Evolutionary conservation across 1,140 invertebrate genomes (phyloP).

Genomic region (Asbolus verrucosus): DNA sequence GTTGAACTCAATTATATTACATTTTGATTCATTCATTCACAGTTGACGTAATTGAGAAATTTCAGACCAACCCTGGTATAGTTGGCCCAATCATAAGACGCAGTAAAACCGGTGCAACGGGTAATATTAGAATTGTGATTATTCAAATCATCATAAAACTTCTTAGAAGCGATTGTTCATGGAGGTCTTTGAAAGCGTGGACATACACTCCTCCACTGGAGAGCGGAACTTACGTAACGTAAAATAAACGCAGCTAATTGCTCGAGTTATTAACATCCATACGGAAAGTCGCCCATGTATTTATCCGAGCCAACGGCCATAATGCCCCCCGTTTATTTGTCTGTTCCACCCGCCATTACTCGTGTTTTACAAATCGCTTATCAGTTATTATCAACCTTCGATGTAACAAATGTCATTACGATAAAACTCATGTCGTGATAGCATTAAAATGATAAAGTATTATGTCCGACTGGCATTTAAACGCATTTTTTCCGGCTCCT

Average conservation of each 20-base stretch:
- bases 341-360: constrained; percentile 33
- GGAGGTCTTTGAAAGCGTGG: no score
- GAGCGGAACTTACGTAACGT: no score
- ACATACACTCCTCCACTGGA: no score
- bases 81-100: no score
- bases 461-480: constrained; percentile 34
- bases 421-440: constrained; percentile 26
- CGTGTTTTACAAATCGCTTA: constrained; percentile 39
- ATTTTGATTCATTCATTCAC: no score
- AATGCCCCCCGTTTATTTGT: not conserved
- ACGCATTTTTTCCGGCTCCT: constrained; percentile 4
- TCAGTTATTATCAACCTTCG: constrained; percentile 28
- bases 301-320: not conserved
- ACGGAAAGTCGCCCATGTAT: constrained; percentile 26
- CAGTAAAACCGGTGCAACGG: no score
- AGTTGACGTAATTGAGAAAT: no score
- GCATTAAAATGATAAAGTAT: constrained; percentile 34
- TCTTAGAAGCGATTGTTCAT: no score
- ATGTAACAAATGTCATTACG: constrained; percentile 30
- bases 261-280: constrained; percentile 19
- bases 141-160: no score
- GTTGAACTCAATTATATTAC: no score
- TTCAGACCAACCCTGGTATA: no score
- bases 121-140: no score
- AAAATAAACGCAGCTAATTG: constrained; percentile 24